Evolutionary conservation across 1,140 invertebrate genomes (phyloP), one percentile per base, ranked within the genome.

Genomic region (Andricus grossulariae): DNA sequence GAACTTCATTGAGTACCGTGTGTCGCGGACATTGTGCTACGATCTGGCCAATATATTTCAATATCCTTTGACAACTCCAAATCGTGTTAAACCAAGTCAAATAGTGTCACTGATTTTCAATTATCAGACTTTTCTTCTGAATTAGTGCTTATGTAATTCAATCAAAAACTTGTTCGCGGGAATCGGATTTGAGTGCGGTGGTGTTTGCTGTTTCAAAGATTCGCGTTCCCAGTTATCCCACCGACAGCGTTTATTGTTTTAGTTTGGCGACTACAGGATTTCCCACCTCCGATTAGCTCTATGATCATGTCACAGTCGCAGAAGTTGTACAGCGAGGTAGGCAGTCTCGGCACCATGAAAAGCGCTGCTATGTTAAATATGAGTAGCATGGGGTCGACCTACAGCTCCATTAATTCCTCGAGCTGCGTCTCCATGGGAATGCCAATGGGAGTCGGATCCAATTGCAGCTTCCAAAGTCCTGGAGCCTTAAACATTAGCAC

Each of bases 381-480:
- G 92, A 92, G 93, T 76, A 92, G 93, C 72, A 92, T 96, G 92
- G 94, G 95, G 82, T 94, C 95, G 21, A 94, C 94, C 19, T 96
- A 96, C 91, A 90, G 87, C 78, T 93, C 93, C 70, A 96, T 97
- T 91, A 96, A 96, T 90, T 93, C 94, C n/a, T 96, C 96, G 94
- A 93, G 94, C 77, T 95, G 95, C 90, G 92, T 93, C 39, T 88
- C 92, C 25, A 32, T 32, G 2, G 25, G 25, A 32, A 32, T 32
- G 2, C 4, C 4, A 3, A 32, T 3, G 0, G 89, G 93, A 45
- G 93, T 93, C 72, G 94, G 94, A 88, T 93, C 93, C 21, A 93
- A 93, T 52, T 94, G 94, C 78, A 94, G 93, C 12, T 94, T 94
- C 5, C 94, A 96, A 81, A 92, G 92, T 1, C 91, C 94, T 39